Evolutionary conservation across 2,888 invertebrate genomes (phyloP).

Genomic region (Mycogona germanica): DNA sequence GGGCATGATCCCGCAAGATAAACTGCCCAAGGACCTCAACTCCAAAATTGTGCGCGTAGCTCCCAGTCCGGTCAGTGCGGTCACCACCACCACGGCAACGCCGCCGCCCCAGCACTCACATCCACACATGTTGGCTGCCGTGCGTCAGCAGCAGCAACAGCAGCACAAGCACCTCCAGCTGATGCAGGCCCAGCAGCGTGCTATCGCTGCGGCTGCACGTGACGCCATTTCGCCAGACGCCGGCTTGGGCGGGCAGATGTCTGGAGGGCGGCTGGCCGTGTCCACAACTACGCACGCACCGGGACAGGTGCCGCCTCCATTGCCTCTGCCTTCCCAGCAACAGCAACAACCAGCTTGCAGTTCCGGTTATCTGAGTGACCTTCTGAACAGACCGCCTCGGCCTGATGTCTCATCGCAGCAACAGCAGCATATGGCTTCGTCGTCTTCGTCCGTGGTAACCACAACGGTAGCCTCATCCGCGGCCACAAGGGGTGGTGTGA

Average conservation of each 20-base stretch:
- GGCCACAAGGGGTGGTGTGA: conserved; percentile 13
- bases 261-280: conserved; percentile 9
- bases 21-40: conserved; percentile 31
- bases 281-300: no score
- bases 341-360: background rate
- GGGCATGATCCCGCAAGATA: conserved; percentile 45
- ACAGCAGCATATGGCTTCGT: conserved; percentile 1
- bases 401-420: conserved; percentile 1
- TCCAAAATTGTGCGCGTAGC: conserved; percentile 27
- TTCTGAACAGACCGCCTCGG: conserved; percentile 11
- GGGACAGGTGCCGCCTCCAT: background rate
- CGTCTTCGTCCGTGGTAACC: conserved; percentile 15
- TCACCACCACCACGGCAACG: background rate
- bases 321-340: background rate
- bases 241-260: conserved; percentile 2
- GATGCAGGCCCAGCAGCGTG: background rate
- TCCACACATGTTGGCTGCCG: background rate
- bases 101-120: background rate
- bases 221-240: conserved; percentile 7
- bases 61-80: conserved; percentile 1
- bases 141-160: conserved; percentile 19
- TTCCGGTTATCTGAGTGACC: conserved; percentile 10
- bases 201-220: background rate
- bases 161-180: conserved; percentile 13
- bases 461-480: conserved; percentile 17